Base-by-base conservation (phyloP, 2,113 vertebrate species). In the Glaucidium brasilianum region DNA sequence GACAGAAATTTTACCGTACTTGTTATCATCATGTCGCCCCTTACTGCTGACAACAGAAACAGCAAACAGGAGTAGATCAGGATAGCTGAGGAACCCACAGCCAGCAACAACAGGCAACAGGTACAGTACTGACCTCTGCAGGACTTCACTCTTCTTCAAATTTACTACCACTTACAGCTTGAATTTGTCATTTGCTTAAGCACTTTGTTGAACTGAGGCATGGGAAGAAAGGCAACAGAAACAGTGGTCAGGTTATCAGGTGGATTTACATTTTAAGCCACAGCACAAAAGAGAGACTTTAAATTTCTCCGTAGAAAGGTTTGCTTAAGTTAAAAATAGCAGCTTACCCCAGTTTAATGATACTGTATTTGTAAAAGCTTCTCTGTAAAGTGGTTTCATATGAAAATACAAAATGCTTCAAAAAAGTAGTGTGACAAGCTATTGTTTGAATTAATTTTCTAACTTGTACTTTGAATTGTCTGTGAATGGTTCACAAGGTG, bases 21-120 rank as follows among this genome's bases (percentile, higher is more conserved):
- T 49, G 22, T 72, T 50, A 72, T 14, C 26, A 59, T 10, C 66
- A 32, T 0, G 0, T 1, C 72, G 27, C 27, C 39, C 19, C 13
- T 16, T 7, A 3, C 0, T 26, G 35, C 58, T 76, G 25, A n/a
- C 22, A 39, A 29, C 1, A 37, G 12, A 64, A 85, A 66, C 4
- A 2, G 11, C 71, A 43, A 82, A 69, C 10, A n/a, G 50, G 43
- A 79, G n/a, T 45, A 43, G 59, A 45, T 11, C 15, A 39, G n/a
- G 37, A 53, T 2, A 73, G 69, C 49, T 45, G 69, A 79, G 63
- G 59, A 85, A 80, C 5, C 52, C 78, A 37, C 25, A 41, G 53
- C 4, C 58, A 62, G 74, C 23, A 84, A 1, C 6, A 60, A 80
- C 45, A 68, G 63, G 50, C 47, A 93, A 21, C 15, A 85, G 52